Conservation (phyloP, 2,888 invertebrate species). For the Apoda limacodes region DNA sequence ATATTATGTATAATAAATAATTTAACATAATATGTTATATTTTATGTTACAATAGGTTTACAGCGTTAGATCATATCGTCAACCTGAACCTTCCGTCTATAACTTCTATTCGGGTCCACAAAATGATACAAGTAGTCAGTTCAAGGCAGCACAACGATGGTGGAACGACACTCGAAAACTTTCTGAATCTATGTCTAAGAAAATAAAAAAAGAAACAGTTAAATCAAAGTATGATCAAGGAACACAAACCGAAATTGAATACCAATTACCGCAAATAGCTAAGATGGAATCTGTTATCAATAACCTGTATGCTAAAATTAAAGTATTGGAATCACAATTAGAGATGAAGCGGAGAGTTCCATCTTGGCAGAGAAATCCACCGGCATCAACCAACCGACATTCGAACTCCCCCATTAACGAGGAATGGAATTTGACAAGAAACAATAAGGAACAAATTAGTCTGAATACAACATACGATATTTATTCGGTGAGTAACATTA, state of each 20-base stretch:
- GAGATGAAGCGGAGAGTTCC: constrained; percentile 16
- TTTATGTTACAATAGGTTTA: too few relatives aligned
- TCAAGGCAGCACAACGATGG: too few relatives aligned
- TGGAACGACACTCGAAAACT: too few relatives aligned
- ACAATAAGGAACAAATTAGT: constrained; percentile 9
- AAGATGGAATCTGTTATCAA: constrained; percentile 28
- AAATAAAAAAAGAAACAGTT: constrained; percentile 14
- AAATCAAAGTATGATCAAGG: constrained; percentile 23
- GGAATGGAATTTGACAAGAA: constrained; percentile 6
- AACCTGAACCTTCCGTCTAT: too few relatives aligned
- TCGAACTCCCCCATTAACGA: constrained; percentile 14
- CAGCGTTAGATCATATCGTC: too few relatives aligned
- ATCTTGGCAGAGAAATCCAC: constrained; percentile 6
- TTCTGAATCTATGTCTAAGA: constrained; percentile 14
- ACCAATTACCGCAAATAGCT: constrained; percentile 23
- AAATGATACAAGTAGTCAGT: too few relatives aligned
- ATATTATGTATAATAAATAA: too few relatives aligned
- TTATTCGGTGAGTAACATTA: constrained; percentile 3
- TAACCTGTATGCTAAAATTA: constrained; percentile 24
- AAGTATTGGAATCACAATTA: constrained; percentile 25
- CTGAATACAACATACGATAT: background rate
- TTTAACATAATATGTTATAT: too few relatives aligned
- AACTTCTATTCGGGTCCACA: too few relatives aligned
- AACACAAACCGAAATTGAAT: constrained; percentile 29
- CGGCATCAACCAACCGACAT: constrained; percentile 7